A percentile compares a stretch with the other conserved stretches of the same genome.
These are phyloP conservation scores for Pyrocephalus nanus DNA, from an alignment of 2,797 vertebrate species.

Conservation along the genomic window DNA sequence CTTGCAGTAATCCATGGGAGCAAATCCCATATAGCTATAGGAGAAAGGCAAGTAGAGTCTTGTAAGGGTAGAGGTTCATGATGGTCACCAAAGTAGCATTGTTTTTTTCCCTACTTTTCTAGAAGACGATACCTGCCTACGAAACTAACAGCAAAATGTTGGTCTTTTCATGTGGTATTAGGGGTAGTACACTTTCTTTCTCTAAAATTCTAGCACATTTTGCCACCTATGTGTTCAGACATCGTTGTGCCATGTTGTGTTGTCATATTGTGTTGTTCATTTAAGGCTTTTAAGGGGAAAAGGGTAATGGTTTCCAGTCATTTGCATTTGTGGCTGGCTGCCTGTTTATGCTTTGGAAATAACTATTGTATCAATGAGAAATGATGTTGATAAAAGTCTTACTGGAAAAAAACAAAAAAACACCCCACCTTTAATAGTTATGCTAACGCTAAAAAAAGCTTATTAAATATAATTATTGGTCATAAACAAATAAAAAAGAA, in stretches of 20 bases:
- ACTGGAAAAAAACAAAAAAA: neutral
- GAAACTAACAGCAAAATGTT: neutral
- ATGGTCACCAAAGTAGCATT: neutral
- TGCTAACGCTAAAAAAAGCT: neutral
- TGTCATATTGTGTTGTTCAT: neutral
- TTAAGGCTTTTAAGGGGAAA: neutral
- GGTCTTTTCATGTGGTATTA: neutral
- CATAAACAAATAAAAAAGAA: neutral
- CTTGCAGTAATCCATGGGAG: neutral
- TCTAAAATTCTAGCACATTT: neutral
- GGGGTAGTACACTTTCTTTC: neutral
- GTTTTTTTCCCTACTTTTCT: neutral
- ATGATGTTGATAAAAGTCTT: neutral
- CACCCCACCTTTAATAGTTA: neutral
- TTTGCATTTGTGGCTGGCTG: neutral
- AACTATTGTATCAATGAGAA: neutral
- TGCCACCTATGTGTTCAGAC: neutral
- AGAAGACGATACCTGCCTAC: neutral
- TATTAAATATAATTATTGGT: neutral
- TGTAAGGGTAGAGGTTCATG: neutral
- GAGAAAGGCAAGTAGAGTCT: neutral
- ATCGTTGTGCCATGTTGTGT: neutral
- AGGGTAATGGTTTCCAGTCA: neutral
- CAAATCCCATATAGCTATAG: neutral
- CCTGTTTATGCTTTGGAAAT: slow-evolving; percentile 7